A percentile compares a stretch with the other conserved stretches of the same genome.
Conservation (phyloP, 2,888 invertebrate genomes). For the Thelaira solivaga region DNA sequence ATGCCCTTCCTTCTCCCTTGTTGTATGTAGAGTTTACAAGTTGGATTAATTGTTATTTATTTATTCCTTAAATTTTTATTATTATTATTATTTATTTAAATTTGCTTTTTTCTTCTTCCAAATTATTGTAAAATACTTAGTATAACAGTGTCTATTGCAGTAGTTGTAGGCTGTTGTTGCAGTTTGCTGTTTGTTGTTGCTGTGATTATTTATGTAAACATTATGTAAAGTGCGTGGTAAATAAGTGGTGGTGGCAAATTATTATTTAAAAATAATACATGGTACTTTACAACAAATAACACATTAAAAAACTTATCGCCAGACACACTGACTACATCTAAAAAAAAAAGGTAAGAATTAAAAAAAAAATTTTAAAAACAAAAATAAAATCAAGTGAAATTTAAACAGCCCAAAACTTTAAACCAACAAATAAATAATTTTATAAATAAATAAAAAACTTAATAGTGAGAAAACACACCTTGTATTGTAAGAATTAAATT, state of each 20-base stretch:
- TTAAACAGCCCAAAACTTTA: not conserved
- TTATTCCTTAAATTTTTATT: not conserved
- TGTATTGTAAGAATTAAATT: too few relatives aligned
- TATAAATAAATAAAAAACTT: too few relatives aligned
- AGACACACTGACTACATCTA: slow-evolving; percentile 93
- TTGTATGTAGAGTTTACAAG: not conserved
- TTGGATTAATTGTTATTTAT: not conserved
- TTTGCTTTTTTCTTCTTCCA: not conserved
- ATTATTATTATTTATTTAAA: not conserved
- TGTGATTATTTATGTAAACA: slow-evolving; percentile 29
- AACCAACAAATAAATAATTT: not conserved
- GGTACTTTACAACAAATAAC: slow-evolving; percentile 56
- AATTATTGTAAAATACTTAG: not conserved
- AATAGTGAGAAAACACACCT: too few relatives aligned
- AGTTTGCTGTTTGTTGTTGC: slow-evolving; percentile 7
- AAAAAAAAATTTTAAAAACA: slow-evolving; percentile 64
- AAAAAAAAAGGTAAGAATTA: slow-evolving; percentile 67
- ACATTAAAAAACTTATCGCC: slow-evolving; percentile 82
- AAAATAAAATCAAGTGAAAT: slow-evolving; percentile 24
- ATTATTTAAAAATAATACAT: slow-evolving; percentile 44
- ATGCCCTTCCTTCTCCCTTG: too few relatives aligned
- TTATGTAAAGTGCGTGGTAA: slow-evolving; percentile 60
- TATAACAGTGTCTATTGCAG: slow-evolving; percentile 8
- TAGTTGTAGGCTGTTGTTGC: not conserved
- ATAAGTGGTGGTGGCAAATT: slow-evolving; percentile 52